Evolutionary conservation across 2,888 invertebrate genomes (phyloP).

Genomic region (Pheosia gnoma): DNA sequence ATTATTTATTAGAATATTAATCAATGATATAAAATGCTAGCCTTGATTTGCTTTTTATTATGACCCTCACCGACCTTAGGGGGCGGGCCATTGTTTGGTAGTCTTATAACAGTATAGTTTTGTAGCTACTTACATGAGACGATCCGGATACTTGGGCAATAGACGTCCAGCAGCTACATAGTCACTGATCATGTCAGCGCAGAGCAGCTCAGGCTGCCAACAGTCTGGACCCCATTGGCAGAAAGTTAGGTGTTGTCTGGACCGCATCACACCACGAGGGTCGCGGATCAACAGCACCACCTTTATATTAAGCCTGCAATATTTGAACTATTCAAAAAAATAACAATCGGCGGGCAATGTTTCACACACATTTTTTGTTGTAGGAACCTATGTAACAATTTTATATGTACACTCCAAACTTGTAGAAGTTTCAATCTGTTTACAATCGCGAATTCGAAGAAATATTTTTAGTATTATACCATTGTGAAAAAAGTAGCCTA

Average conservation of each 20-base stretch:
- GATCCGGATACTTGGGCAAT: constrained; percentile 86
- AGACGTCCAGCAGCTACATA: constrained; percentile 89
- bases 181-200: constrained; percentile 92
- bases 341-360: neutral
- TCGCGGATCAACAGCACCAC: constrained; percentile 92
- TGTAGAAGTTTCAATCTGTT: too few relatives aligned
- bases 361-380: too few relatives aligned
- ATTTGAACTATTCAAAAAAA: constrained; percentile 3
- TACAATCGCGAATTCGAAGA: too few relatives aligned
- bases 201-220: constrained; percentile 89
- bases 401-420: too few relatives aligned
- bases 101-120: too few relatives aligned
- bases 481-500: too few relatives aligned
- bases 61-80: too few relatives aligned
- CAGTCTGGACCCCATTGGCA: constrained; percentile 91
- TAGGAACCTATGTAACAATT: too few relatives aligned
- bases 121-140: constrained; percentile 86
- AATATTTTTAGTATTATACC: too few relatives aligned
- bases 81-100: too few relatives aligned
- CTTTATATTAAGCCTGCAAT: constrained; percentile 87
- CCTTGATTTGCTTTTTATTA: neutral
- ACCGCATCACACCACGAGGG: constrained; percentile 94
- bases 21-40: neutral
- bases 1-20: neutral
- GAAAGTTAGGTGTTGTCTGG: constrained; percentile 91